Conservation (phyloP, 2,888 invertebrate species). For the Leptopilina myrica region DNA sequence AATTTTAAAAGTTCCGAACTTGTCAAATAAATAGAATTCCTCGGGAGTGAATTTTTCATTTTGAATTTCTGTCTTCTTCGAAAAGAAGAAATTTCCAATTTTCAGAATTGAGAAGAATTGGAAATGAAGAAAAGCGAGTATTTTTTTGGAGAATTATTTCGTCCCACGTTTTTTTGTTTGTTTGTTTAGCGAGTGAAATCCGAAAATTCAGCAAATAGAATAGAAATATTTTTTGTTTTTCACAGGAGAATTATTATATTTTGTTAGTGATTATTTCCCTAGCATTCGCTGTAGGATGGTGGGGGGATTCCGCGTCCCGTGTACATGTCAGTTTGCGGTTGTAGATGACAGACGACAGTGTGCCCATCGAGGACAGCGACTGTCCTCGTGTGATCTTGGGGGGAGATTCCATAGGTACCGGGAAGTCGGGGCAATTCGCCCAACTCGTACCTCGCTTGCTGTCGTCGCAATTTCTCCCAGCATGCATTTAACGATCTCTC, state of each 20-base stretch:
- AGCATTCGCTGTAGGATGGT: slow-evolving; percentile 82
- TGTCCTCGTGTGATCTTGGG: slow-evolving; percentile 72
- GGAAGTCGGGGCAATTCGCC: slow-evolving; percentile 70
- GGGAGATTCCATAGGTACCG: slow-evolving; percentile 65
- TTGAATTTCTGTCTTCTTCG: too few relatives aligned
- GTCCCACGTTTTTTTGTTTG: too few relatives aligned
- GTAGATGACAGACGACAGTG: slow-evolving; percentile 91
- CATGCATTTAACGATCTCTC: slow-evolving; percentile 71
- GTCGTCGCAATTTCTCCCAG: slow-evolving; percentile 72
- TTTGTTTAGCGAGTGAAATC: not conserved
- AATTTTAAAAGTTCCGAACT: too few relatives aligned
- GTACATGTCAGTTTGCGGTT: slow-evolving; percentile 82
- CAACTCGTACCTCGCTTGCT: slow-evolving; percentile 72
- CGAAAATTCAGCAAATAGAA: not conserved
- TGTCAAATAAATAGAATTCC: too few relatives aligned
- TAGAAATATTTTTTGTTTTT: not conserved
- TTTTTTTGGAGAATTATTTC: too few relatives aligned
- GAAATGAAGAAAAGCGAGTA: too few relatives aligned
- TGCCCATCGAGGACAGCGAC: slow-evolving; percentile 91
- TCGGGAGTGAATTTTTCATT: too few relatives aligned
- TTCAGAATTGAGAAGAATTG: too few relatives aligned
- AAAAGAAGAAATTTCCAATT: too few relatives aligned
- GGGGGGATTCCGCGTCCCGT: slow-evolving; percentile 79
- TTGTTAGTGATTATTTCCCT: slow-evolving; percentile 55
- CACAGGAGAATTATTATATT: slow-evolving; percentile 20